These are phyloP conservation scores for Phoebastria nigripes DNA, from an alignment of 2,797 vertebrate genomes.

Conservation along the genomic window DNA sequence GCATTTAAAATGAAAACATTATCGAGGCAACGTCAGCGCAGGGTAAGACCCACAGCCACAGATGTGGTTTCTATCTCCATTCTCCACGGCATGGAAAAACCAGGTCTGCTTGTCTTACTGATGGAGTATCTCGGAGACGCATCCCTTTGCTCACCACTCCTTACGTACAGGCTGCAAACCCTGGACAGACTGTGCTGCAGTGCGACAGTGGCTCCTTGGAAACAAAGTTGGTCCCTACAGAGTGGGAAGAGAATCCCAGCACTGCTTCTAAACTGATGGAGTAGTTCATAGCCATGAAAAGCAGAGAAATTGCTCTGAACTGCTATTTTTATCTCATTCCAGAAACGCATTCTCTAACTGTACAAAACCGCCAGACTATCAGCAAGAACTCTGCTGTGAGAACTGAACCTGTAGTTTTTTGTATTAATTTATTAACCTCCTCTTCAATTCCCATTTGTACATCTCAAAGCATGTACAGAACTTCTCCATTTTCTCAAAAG, in stretches of 20 bases:
- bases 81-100: neutral
- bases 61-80: neutral
- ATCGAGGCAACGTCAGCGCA: neutral
- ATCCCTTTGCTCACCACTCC: neutral
- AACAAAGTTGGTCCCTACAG: neutral
- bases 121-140: neutral
- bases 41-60: neutral
- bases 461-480: fast-evolving
- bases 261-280: neutral
- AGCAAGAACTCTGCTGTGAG: neutral
- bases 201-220: neutral
- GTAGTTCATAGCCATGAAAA: neutral
- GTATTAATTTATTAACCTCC: neutral
- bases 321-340: neutral
- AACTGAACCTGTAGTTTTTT: neutral
- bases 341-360: neutral
- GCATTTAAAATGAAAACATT: neutral
- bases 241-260: neutral
- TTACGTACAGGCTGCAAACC: neutral
- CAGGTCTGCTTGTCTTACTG: neutral
- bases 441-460: neutral
- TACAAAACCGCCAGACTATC: neutral
- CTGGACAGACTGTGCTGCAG: neutral
- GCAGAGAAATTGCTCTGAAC: neutral
- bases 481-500: neutral